Base-by-base conservation (phyloP, 2,888 invertebrate genomes). In the Sinotaia quadrata region DNA sequence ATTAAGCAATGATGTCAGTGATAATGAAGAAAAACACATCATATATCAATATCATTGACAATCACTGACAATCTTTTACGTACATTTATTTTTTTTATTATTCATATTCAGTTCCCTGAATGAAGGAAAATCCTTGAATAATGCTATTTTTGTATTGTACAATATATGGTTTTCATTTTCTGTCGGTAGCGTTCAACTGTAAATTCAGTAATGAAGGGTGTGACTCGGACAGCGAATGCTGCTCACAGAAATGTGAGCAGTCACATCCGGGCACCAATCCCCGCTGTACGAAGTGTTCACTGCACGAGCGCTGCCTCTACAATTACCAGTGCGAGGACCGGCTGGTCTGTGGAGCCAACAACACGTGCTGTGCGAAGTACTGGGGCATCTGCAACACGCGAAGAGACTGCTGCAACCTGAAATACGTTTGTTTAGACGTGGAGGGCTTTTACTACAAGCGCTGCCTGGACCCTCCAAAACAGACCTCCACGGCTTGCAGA, bases 181-280 rank as follows among this genome's bases (percentile, higher is more conserved):
- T 54, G 8, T 31, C 34, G 61, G 7, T 47, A 73, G 73, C 60
- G 27, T 67, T 71, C 52, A 66, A 61, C 67, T 73, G 73, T 68
- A 73, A 75, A 59, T 73, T 68, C 47, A 72, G 72, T 36, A 75
- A 75, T 52, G 75, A 75, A 33, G 72, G 71, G 2, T 73, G 74
- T 54, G 67, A 66, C 21, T 52, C 29, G 15, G 61, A 70, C 56
- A 27, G 24, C 0, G 69, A 73, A 24, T 70, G 69, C 47, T 73
- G 73, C 41, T 71, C 71, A 27, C 51, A 60, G 37, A 65, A 65
- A 44, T 72, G 71, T 51, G 66, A 68, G 5, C 69, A 69, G 24
- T 65, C 67, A 4, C 69, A 72, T 34, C 72, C 75, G 4, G 75
- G 75, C 41, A 75, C 72, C 21, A 72, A 75, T 44, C 56, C 70